These are phyloP conservation scores for Eolophus roseicapilla DNA, from an alignment of 2,113 vertebrate genomes.

Conservation along the genomic window DNA sequence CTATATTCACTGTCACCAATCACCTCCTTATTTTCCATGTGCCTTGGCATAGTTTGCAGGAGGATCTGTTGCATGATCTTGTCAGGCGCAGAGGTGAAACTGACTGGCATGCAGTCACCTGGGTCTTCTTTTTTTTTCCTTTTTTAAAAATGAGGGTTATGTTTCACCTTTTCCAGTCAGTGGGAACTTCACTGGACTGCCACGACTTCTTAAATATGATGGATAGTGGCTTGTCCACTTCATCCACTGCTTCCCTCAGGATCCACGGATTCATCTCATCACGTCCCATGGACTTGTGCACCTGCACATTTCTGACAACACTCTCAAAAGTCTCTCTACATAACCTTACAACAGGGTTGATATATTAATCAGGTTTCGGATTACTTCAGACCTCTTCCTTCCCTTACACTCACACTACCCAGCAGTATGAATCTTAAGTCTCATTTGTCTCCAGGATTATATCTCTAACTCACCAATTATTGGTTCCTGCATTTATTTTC, in stretches of 20 bases:
- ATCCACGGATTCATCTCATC: neutral
- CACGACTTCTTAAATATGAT: neutral
- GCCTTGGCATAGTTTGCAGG: neutral
- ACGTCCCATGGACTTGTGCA: neutral
- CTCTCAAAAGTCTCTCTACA: neutral
- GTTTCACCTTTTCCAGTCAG: neutral
- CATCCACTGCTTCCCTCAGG: neutral
- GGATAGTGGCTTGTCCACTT: neutral
- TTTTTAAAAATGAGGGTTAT: neutral
- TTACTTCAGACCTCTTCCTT: neutral
- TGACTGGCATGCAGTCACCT: neutral
- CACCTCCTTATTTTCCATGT: neutral
- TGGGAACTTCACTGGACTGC: neutral
- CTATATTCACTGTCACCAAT: neutral
- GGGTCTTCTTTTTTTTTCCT: neutral
- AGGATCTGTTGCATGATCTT: neutral
- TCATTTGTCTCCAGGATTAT: neutral
- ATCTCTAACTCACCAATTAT: neutral
- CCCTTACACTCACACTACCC: neutral
- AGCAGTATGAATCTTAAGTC: neutral
- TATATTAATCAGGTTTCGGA: neutral
- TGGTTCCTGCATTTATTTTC: neutral
- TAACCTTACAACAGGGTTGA: neutral
- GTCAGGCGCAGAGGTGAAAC: neutral
- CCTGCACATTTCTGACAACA: neutral